Evolutionary conservation across 1,140 invertebrate genomes (phyloP).

Genomic region (Thrips palmi): DNA sequence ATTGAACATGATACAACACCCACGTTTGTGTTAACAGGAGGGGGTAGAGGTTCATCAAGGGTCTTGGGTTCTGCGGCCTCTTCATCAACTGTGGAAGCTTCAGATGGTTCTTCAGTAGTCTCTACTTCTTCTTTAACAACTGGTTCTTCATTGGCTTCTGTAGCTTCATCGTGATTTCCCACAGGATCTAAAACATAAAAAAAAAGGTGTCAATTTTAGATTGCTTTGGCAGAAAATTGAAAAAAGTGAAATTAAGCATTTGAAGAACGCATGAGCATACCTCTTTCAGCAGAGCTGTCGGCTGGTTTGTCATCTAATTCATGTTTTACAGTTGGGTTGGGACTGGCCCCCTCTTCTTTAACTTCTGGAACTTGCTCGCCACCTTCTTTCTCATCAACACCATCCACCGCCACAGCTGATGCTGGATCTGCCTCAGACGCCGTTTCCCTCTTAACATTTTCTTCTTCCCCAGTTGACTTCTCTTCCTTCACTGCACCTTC

Average conservation of each 20-base stretch:
- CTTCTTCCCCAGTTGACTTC: constrained; percentile 9
- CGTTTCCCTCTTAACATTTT: constrained; percentile 10
- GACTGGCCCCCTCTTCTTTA: constrained; percentile 1
- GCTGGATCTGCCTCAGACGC: neutral
- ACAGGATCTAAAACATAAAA: too few relatives aligned
- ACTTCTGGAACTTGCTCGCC: constrained; percentile 3
- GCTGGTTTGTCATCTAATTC: constrained; percentile 17
- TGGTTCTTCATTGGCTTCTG: too few relatives aligned
- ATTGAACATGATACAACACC: constrained; percentile 42
- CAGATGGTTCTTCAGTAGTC: neutral
- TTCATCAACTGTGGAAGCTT: neutral
- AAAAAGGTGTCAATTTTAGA: too few relatives aligned
- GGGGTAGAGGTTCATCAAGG: constrained; percentile 1
- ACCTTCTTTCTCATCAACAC: constrained; percentile 9
- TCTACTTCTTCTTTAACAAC: constrained; percentile 21
- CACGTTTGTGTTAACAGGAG: constrained; percentile 33
- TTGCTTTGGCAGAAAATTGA: constrained; percentile 26
- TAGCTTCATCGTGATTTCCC: too few relatives aligned
- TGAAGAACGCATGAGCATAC: too few relatives aligned
- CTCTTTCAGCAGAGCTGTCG: constrained; percentile 11
- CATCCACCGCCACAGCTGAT: neutral
- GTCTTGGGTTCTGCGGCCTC: constrained; percentile 6
- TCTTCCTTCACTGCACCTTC: constrained; percentile 9
- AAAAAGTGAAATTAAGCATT: neutral
- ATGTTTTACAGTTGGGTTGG: constrained; percentile 17